phyloP scores from a whole-genome alignment of 2,888 invertebrate species.

The Lasioglossum vierecki region DNA sequence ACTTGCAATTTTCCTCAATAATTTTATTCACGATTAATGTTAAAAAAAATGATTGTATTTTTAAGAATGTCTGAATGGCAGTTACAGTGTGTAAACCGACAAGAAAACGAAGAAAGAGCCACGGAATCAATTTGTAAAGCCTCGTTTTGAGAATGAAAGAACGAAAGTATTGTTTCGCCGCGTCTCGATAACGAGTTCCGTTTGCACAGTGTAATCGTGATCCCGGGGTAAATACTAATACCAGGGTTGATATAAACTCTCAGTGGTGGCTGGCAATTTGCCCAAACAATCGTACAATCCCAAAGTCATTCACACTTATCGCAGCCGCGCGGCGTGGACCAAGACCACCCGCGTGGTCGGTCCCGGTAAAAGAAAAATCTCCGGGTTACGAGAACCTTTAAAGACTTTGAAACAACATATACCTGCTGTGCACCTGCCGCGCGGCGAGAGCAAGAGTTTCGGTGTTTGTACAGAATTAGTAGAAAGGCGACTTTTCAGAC shows the following conservation, averaged over 20 bases:
- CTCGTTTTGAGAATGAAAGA: not conserved
- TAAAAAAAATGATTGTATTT: no score
- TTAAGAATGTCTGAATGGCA: no score
- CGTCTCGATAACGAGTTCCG: conserved; percentile 1
- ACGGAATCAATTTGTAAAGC: not conserved
- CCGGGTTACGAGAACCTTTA: conserved; percentile 66
- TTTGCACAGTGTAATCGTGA: conserved; percentile 13
- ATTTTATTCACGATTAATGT: no score
- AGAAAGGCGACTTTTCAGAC: conserved; percentile 69
- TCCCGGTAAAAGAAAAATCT: conserved; percentile 64
- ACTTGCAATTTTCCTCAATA: no score
- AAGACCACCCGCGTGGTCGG: conserved; percentile 68
- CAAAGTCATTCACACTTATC: conserved; percentile 69
- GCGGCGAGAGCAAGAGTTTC: conserved; percentile 54
- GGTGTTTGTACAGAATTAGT: conserved; percentile 78
- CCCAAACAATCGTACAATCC: conserved; percentile 55
- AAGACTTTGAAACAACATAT: conserved; percentile 79
- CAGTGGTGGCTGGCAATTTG: conserved; percentile 34
- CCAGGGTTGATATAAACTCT: conserved; percentile 3
- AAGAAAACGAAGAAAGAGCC: not conserved
- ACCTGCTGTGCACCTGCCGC: conserved; percentile 77
- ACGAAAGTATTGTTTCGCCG: not conserved
- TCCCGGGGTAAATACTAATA: conserved; percentile 15
- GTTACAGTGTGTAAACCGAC: not conserved
- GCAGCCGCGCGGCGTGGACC: conserved; percentile 21